Evolutionary conservation across 2,888 invertebrate species (phyloP), one percentile per base, ranked within the genome.

Genomic region (Netelia fuscicornis): DNA sequence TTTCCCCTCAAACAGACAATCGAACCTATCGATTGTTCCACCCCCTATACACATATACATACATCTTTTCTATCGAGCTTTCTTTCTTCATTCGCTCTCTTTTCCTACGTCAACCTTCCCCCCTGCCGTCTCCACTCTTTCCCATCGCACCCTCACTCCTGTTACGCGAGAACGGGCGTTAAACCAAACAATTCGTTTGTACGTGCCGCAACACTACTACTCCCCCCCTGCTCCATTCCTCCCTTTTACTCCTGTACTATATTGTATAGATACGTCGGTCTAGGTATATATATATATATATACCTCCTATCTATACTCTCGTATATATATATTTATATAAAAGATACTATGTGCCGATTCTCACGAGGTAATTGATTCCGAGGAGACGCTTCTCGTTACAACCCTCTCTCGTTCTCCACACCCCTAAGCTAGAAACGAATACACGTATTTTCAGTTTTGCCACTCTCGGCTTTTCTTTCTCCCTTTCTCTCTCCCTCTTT

Each of bases 101-200:
- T 77, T 71, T 68, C 25, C 77, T 20, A 58, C 37, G 17, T 64
- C 30, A 48, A 25, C 60, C 56, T 48, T 60, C 30, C 6, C 70
- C 30, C 3, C 25, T 17, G 25, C n/a, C 48, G n/a, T 30, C 30
- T 30, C 30, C 30, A 5, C 30, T 2, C 30, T 30, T 3, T 30
- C 30, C 30, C 30, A 5, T 2, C 30, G 30, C 30, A 3, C 3
- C 5, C 30, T 30, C 17, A 42, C 30, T 20, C 52, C 54, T 54
- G 76, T 81, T 81, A 76, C 70, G 68, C 68, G 67, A 56, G 56
- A 74, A 25, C 52, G 64, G 52, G 72, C 81, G 72, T 81, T 81
- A 84, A 84, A 72, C 84, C 84, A 84, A 84, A 81, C 84, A 84
- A 84, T 84, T 84, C 84, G 84, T 77, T 77, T 77, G 81, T 84